Percentiles rank a stretch among this genome's conserved stretches.
Conservation (phyloP, 2,797 vertebrate genomes). For the Arctocebus calabarensis region DNA sequence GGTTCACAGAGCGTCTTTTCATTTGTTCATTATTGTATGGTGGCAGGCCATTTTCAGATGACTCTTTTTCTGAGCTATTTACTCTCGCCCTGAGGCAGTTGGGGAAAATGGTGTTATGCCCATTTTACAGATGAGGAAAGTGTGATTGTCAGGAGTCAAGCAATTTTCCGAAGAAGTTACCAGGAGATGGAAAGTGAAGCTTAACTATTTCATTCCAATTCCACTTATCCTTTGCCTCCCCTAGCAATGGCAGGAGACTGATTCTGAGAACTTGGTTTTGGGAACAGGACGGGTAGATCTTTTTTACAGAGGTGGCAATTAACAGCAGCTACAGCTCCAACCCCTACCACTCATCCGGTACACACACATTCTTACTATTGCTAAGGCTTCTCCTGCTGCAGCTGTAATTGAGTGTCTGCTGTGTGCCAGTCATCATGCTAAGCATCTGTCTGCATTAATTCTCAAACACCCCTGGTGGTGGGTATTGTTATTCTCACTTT, state of each 20-base stretch:
- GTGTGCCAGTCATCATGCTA: not conserved
- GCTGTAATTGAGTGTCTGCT: not conserved
- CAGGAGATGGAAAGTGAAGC: not conserved
- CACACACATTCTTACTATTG: not conserved
- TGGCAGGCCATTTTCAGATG: constrained; percentile 23
- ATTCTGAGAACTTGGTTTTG: not conserved
- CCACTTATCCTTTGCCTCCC: not conserved
- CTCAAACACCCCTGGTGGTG: not conserved
- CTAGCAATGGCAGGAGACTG: not conserved
- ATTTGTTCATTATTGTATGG: not conserved
- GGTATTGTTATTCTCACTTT: no score
- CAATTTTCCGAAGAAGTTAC: not conserved
- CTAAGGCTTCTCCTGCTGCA: not conserved
- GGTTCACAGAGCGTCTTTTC: not conserved
- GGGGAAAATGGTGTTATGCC: not conserved
- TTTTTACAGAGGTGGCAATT: not conserved
- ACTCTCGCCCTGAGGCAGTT: not conserved
- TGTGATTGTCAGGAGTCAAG: not conserved
- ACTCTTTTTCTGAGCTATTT: not conserved
- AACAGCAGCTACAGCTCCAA: not conserved
- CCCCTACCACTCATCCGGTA: no score
- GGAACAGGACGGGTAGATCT: not conserved
- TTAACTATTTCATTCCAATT: not conserved
- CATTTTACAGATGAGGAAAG: constrained; percentile 29
- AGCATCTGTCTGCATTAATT: constrained; percentile 10